Percentiles rank a stretch among this genome's conserved stretches.
phyloP scores from a whole-genome alignment of 2,888 invertebrate genomes.

The Melieria crassipennis region DNA sequence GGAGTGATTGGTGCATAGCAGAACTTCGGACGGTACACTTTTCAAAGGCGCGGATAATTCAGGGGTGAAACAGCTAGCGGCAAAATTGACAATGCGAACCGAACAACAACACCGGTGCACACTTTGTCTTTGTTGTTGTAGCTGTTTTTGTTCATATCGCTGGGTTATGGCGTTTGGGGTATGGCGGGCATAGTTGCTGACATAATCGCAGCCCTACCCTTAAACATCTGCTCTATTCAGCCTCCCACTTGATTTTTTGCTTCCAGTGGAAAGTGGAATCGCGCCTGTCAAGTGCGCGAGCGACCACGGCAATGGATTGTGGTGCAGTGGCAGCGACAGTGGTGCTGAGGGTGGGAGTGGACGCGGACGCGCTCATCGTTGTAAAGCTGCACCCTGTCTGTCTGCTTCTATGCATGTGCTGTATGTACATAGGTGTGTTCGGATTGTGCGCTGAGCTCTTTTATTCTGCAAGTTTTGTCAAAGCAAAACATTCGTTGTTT shows the following conservation, averaged over 20 bases:
- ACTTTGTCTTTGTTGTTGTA: conserved; percentile 18
- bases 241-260: conserved; percentile 15
- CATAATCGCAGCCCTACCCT: conserved; percentile 59
- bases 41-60: conserved; percentile 28
- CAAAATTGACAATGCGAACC: conserved; percentile 2
- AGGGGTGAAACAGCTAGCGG: conserved; percentile 25
- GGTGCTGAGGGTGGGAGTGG: no score
- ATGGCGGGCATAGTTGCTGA: conserved; percentile 43
- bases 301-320: conserved; percentile 14
- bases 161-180: background rate
- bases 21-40: conserved; percentile 26
- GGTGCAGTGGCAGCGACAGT: background rate
- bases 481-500: background rate
- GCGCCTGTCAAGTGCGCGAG: background rate
- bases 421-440: conserved; percentile 10
- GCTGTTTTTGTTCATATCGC: conserved; percentile 30
- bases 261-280: conserved; percentile 34
- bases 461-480: conserved; percentile 11
- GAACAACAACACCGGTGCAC: conserved; percentile 7
- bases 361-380: no score
- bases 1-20: conserved; percentile 25
- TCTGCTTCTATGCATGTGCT: conserved; percentile 10
- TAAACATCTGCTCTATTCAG: conserved; percentile 14
- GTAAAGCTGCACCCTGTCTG: background rate
- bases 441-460: conserved; percentile 32